A percentile compares a stretch with the other conserved stretches of the same genome.
phyloP scores from a whole-genome alignment of 2,797 vertebrate genomes.

The Clarias fuscus region DNA sequence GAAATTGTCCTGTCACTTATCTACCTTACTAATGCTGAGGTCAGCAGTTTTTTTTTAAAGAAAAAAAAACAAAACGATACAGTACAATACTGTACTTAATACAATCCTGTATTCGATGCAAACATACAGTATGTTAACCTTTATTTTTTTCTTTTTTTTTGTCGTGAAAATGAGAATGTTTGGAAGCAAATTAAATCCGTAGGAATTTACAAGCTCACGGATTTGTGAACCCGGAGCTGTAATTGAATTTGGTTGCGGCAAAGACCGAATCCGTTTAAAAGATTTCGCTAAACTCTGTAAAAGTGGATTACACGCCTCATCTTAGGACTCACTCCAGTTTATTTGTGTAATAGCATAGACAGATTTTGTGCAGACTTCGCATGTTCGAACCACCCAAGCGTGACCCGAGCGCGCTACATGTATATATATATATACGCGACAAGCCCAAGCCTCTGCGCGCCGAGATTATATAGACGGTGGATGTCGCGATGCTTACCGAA shows the following conservation, averaged over 20 bases:
- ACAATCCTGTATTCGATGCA: background rate
- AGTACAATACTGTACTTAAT: constrained; percentile 31
- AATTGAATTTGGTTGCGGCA: constrained; percentile 46
- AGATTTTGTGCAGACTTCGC: constrained; percentile 38
- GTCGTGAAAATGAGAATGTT: constrained; percentile 47
- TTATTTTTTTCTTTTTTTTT: background rate
- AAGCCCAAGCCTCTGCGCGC: background rate
- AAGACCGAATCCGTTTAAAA: constrained; percentile 38
- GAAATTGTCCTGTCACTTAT: constrained; percentile 59
- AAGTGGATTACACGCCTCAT: constrained; percentile 38
- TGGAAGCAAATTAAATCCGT: constrained; percentile 48
- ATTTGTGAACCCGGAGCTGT: constrained; percentile 38
- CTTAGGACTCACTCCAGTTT: constrained; percentile 19
- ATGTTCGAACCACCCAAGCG: constrained; percentile 15
- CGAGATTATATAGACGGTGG: background rate
- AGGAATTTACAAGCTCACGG: constrained; percentile 35
- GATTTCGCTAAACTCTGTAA: constrained; percentile 38
- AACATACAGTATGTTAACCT: constrained; percentile 49
- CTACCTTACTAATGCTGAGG: constrained; percentile 50
- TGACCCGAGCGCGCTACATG: background rate
- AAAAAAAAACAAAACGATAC: constrained; percentile 51
- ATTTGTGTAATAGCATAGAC: constrained; percentile 20
- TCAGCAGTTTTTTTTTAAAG: constrained; percentile 44
- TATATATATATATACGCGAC: background rate
- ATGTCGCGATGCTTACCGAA: background rate